Conservation (phyloP, 37 sponge, comb jelly and placozoan species). For the Amphimedon queenslandica region DNA sequence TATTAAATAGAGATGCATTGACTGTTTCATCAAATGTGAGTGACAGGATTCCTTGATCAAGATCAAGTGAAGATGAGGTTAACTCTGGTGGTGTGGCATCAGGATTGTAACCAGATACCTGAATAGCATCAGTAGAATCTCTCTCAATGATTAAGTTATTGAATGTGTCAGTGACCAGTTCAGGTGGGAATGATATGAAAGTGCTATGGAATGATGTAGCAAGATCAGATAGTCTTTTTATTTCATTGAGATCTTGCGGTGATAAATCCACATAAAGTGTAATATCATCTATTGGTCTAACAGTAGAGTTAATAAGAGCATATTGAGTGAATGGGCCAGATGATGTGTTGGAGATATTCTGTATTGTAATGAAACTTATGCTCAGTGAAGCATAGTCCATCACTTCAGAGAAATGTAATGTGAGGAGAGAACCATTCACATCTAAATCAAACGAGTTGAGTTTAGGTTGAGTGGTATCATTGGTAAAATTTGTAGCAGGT, state of each 20-base stretch:
- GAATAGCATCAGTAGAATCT: slow-evolving; percentile 6
- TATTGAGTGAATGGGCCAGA: slow-evolving; percentile 2
- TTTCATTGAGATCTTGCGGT: slow-evolving; percentile 62
- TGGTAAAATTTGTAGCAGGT: slow-evolving; percentile 52
- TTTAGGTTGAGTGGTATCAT: slow-evolving; percentile 56
- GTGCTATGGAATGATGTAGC: slow-evolving; percentile 51
- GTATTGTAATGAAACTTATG: slow-evolving; percentile 47
- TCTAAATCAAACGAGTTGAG: slow-evolving; percentile 55
- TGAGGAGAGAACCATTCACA: slow-evolving; percentile 48
- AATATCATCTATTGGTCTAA: slow-evolving; percentile 49
- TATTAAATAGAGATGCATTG: slow-evolving; percentile 55
- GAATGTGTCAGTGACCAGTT: slow-evolving; percentile 59
- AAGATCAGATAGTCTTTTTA: slow-evolving; percentile 58
- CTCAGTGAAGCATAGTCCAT: slow-evolving; percentile 56
- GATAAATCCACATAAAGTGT: slow-evolving; percentile 35
- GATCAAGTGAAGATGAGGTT: slow-evolving; percentile 41
- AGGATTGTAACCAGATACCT: slow-evolving; percentile 15
- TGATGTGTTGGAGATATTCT: slow-evolving; percentile 10
- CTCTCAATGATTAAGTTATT: slow-evolving; percentile 41
- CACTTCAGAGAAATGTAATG: slow-evolving; percentile 70
- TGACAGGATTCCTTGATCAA: slow-evolving; percentile 45
- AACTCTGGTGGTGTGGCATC: slow-evolving; percentile 74
- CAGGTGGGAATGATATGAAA: slow-evolving; percentile 44
- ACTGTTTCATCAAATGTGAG: slow-evolving; percentile 82
- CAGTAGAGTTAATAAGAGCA: slow-evolving; percentile 37